A percentile compares a stretch with the other conserved stretches of the same genome.
Evolutionary conservation across 1,140 invertebrate species (phyloP).

Genomic region (Diorhabda elongata): DNA sequence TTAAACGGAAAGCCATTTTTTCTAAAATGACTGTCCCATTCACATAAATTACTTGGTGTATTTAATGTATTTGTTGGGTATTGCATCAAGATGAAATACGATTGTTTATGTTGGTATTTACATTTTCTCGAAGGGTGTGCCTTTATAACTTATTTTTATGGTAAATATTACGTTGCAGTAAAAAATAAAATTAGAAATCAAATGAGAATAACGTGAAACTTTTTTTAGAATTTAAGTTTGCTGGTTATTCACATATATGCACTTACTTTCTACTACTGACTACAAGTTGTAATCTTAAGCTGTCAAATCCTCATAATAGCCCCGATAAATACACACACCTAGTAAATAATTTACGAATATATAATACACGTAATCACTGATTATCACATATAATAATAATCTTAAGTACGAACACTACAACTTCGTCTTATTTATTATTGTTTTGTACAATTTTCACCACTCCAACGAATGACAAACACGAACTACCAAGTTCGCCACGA

Average conservation of each 20-base stretch:
- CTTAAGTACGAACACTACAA: background rate
- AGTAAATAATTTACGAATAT: no score
- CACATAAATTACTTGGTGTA: no score
- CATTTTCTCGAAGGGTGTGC: slow-evolving; percentile 16
- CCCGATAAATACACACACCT: background rate
- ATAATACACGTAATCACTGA: background rate
- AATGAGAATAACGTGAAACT: slow-evolving; percentile 18
- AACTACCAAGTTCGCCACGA: slow-evolving; percentile 23
- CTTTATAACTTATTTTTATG: background rate
- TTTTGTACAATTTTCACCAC: slow-evolving; percentile 4
- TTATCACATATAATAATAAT: slow-evolving; percentile 1
- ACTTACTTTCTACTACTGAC: slow-evolving; percentile 23
- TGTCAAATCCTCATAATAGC: slow-evolving; percentile 23
- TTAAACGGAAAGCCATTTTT: no score
- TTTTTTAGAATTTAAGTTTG: slow-evolving; percentile 9
- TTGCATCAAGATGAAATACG: no score
- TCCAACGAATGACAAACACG: slow-evolving; percentile 18
- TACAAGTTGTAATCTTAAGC: slow-evolving; percentile 14
- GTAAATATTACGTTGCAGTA: background rate
- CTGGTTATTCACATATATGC: slow-evolving; percentile 8
- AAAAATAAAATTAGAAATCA: slow-evolving; percentile 8
- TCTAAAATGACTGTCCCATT: no score
- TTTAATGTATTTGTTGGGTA: no score
- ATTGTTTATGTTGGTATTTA: background rate
- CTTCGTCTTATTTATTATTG: background rate